phyloP scores from a whole-genome alignment of 2,888 invertebrate species.

The Hoplodrina blanda region DNA sequence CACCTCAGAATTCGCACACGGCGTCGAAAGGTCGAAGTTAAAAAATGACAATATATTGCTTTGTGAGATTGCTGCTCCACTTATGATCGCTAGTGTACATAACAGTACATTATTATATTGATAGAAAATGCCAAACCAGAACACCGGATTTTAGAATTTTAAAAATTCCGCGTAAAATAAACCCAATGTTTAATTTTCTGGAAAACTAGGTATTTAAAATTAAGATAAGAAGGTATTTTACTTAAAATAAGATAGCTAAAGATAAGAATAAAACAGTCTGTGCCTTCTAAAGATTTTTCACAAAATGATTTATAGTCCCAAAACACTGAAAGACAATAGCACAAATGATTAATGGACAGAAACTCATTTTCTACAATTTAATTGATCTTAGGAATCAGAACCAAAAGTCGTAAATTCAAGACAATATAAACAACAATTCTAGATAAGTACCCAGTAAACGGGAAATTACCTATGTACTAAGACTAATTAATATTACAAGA shows the following conservation, averaged over 20 bases:
- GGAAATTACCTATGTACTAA: conserved; percentile 10
- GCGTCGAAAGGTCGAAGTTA: too few species aligned
- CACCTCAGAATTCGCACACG: too few species aligned
- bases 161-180: too few species aligned
- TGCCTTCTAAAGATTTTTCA: conserved; percentile 5
- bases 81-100: too few species aligned
- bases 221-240: neutral
- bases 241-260: neutral
- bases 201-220: neutral
- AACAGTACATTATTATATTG: too few species aligned
- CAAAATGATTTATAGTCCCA: conserved; percentile 22
- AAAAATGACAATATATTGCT: too few species aligned
- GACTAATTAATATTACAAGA: conserved; percentile 33
- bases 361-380: neutral
- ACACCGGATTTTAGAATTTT: too few species aligned
- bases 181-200: neutral
- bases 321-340: conserved; percentile 12
- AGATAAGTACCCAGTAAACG: neutral
- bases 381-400: conserved; percentile 21
- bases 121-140: too few species aligned
- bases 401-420: neutral
- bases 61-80: too few species aligned
- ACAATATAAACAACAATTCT: neutral
- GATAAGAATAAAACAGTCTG: neutral
- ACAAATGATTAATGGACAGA: conserved; percentile 5